Evolutionary conservation across 2,113 vertebrate genomes (phyloP).

Genomic region (Mungos mungo): DNA sequence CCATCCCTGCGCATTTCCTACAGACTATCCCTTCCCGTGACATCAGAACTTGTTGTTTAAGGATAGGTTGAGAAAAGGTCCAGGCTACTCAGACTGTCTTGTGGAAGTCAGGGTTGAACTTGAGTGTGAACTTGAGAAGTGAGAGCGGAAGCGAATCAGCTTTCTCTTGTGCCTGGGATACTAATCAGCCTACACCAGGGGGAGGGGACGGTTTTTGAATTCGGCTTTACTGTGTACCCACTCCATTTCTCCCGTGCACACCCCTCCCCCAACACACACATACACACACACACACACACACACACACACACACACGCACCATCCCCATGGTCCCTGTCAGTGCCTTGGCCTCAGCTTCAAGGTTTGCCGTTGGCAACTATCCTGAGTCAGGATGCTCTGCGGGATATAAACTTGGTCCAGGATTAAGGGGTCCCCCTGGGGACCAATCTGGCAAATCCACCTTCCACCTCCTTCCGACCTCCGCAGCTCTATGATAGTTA

Average conservation of each 20-base stretch:
- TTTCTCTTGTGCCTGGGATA: neutral
- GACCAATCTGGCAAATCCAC: neutral
- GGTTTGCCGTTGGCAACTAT: neutral
- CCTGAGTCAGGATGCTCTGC: neutral
- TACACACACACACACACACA: neutral
- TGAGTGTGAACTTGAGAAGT: conserved; percentile 55
- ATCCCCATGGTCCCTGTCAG: neutral
- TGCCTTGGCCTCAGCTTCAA: neutral
- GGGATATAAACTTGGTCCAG: neutral
- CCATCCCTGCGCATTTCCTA: neutral
- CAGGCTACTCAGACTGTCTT: neutral
- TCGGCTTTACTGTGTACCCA: neutral
- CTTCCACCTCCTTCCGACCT: no score
- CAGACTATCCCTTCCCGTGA: neutral
- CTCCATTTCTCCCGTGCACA: neutral
- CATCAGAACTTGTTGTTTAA: neutral
- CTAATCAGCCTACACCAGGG: neutral
- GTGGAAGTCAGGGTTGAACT: conserved; percentile 38
- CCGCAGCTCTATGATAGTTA: neutral
- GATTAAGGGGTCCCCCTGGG: neutral
- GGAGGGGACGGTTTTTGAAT: neutral
- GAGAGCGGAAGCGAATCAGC: neutral
- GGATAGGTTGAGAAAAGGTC: neutral
- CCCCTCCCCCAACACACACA: neutral
- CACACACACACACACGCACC: neutral